A percentile compares a stretch with the other conserved stretches of the same genome.
These are phyloP conservation scores for Dendronephthya gigantea DNA, from an alignment of 64 coral and sea anemone genomes.

Conservation along the genomic window DNA sequence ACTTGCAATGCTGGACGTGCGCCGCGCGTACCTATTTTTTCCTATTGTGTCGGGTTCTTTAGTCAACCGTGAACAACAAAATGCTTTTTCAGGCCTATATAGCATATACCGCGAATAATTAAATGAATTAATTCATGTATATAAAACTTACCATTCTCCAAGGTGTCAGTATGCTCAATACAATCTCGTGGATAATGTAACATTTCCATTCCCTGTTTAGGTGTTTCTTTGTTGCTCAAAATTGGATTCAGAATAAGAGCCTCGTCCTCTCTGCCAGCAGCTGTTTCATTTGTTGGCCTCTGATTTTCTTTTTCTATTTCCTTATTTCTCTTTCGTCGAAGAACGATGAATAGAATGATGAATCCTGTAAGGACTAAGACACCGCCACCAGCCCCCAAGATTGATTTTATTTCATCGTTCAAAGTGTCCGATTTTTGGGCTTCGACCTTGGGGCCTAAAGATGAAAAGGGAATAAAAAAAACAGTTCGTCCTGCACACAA, in stretches of 20 bases:
- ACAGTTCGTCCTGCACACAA: no score
- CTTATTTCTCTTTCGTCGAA: not conserved
- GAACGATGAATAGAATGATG: not conserved
- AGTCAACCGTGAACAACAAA: no score
- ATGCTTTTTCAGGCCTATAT: no score
- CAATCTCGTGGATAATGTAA: not conserved
- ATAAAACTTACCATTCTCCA: not conserved
- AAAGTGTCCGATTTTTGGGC: not conserved
- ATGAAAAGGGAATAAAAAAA: not conserved
- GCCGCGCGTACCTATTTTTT: no score
- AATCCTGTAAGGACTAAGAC: not conserved
- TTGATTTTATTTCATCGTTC: not conserved
- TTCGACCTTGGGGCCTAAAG: not conserved
- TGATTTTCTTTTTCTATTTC: not conserved
- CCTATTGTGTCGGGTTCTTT: no score
- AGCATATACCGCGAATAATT: no score
- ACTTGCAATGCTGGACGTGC: not conserved
- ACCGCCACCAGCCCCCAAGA: not conserved
- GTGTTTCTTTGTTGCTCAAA: not conserved
- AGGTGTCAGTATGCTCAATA: not conserved
- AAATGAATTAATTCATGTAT: no score
- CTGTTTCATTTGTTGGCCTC: not conserved
- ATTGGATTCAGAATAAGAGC: not conserved
- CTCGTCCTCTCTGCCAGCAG: not conserved
- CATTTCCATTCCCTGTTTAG: not conserved